Evolutionary conservation across 2,888 invertebrate genomes (phyloP).

Genomic region (Folsomia candida): DNA sequence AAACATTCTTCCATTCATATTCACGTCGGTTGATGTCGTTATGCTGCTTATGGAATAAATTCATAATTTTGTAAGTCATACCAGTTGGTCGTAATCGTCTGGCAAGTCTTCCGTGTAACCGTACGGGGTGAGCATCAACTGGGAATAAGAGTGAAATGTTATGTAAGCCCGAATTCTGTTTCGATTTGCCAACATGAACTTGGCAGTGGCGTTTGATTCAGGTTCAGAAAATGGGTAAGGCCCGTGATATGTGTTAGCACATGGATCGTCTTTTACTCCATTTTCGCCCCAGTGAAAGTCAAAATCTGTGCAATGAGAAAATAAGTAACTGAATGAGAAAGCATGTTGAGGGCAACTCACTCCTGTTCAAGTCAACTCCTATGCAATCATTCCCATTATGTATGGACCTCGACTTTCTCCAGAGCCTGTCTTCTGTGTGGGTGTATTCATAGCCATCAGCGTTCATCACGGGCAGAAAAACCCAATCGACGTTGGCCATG

Average conservation of each 20-base stretch:
- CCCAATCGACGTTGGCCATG: constrained; percentile 62
- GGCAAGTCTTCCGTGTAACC: constrained; percentile 56
- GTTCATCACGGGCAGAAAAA: constrained; percentile 62
- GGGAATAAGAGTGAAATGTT: constrained; percentile 66
- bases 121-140: constrained; percentile 63
- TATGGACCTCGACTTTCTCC: constrained; percentile 70
- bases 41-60: not conserved
- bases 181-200: constrained; percentile 58
- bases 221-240: constrained; percentile 51
- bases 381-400: constrained; percentile 58
- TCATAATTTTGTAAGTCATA: no score
- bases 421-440: constrained; percentile 63
- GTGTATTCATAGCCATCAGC: constrained; percentile 65
- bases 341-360: no score
- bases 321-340: no score
- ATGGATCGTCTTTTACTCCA: constrained; percentile 55
- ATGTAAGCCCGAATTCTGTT: constrained; percentile 59
- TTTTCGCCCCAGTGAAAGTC: constrained; percentile 62
- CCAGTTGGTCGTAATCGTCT: constrained; percentile 61
- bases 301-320: constrained; percentile 22
- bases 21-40: not conserved
- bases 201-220: constrained; percentile 68
- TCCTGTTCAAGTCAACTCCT: constrained; percentile 80
- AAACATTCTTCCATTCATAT: no score
- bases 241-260: constrained; percentile 60